Evolutionary conservation across 53 echinoderm and acorn worm species (phyloP), one percentile per base, ranked within the genome.

Genomic region (Hippasteria phrygiana): DNA sequence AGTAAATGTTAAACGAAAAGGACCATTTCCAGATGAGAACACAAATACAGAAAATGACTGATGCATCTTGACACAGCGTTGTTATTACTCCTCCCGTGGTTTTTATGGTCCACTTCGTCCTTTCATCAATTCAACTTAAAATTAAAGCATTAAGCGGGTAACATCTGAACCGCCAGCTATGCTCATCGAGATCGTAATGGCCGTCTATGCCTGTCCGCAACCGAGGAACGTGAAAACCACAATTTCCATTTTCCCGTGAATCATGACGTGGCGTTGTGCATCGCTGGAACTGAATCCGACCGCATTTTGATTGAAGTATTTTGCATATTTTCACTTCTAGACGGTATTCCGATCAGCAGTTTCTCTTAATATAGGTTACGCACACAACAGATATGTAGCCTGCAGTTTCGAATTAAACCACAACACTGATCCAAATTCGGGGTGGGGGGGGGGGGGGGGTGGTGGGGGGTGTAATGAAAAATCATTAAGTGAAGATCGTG

Each of bases 191-290:
- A 59, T 18, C n/a, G 26, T 59, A 59, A 4, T n/a, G 59, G 59
- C 17, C 59, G 20, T 22, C 7, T 22, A 26, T 59, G 1, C 17
- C 16, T 26, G 59, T 24, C 59, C n/a, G 16, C 59, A 14, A 24
- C n/a, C 59, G 3, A 24, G 59, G 26, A 59, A 59, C 26, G n/a
- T 59, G 26, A 59, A 59, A n/a, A 59, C 59, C 26, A 7, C 69
- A 35, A 36, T 67, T 67, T 67, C 10, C 32, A 37, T 77, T 77
- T 53, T 53, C 48, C 54, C 18, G 35, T 34, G 54, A 77, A 53
- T 51, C 55, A 77, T 77, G 29, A 34, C 48, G 51, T 76, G 27
- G 28, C 9, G 48, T 76, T 76, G 18, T 51, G 76, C 76, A 27
- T 50, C 76, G 51, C 51, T 76, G 29, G 35, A 18, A 36, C 31